phyloP scores from a whole-genome alignment of 2,797 vertebrate genomes.

The Coregonus suidteri region DNA sequence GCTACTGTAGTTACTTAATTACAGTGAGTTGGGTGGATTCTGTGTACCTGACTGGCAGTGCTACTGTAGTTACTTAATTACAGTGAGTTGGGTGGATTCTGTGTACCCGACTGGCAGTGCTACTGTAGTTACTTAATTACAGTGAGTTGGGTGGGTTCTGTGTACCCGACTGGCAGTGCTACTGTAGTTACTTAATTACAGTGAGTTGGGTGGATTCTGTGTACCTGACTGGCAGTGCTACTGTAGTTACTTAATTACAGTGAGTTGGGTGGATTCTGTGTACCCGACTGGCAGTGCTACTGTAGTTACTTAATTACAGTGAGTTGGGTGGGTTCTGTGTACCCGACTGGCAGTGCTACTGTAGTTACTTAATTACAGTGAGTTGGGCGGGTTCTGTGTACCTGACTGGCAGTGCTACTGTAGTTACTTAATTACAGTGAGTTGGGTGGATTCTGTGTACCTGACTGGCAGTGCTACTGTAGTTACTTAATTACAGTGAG shows the following conservation, averaged over 20 bases:
- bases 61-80: conserved; percentile 64
- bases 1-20: conserved; percentile 83
- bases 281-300: conserved; percentile 80
- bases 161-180: conserved; percentile 81
- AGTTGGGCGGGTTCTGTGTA: conserved; percentile 47
- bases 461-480: conserved; percentile 72
- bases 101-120: conserved; percentile 81
- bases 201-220: conserved; percentile 89
- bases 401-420: conserved; percentile 85
- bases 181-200: conserved; percentile 69
- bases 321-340: conserved; percentile 90
- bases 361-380: conserved; percentile 64
- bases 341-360: conserved; percentile 87
- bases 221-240: conserved; percentile 87
- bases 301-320: conserved; percentile 85
- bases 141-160: conserved; percentile 89
- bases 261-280: too few species aligned
- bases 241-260: conserved; percentile 56
- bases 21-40: conserved; percentile 89
- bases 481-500: conserved; percentile 77
- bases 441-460: conserved; percentile 91
- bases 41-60: conserved; percentile 87
- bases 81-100: too few species aligned
- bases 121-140: conserved; percentile 79
- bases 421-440: conserved; percentile 76